Base-by-base conservation (phyloP, 2,888 invertebrate genomes). In the Timema cristinae region DNA sequence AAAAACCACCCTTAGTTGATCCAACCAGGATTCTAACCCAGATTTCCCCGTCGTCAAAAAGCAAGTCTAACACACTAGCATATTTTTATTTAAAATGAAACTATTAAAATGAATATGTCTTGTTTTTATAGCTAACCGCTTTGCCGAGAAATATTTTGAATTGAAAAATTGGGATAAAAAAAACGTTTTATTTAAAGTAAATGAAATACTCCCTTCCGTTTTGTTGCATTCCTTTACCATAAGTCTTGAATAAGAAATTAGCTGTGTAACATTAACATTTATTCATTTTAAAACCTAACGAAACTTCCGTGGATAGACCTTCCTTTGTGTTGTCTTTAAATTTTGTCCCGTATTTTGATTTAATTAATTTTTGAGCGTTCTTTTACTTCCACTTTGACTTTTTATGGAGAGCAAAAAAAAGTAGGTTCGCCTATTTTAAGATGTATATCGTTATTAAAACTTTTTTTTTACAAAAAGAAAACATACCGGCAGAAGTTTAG, bases 381-480 rank as follows among this genome's bases (percentile, higher is more conserved):
- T 13, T 32, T 63, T 63, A 11, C 48, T 32, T 63, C 48, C 48
- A 63, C 63, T 63, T 63, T 63, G 63, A 63, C 63, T 63, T 63
- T 63, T 13, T 48, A 47, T 13, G 63, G 63, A 48, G 8, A 63
- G 48, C 16, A 59, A 63, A 59, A 63, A 63, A 13, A 63, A 63
- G 48, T 63, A 48, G 63, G 47, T 63, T 48, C 11, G 32, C 63
- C 63, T 63, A 48, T 63, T 63, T 63, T 63, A 32, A 63, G 63
- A 63, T 48, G 63, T 63, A 32, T 63, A 63, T 63, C 63, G 63
- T 63, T 63, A 63, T 63, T 63, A 63, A 63, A 63, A 63, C 63
- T 63, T 63, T 48, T 63, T 63, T 32, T 63, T 2, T 32, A 32
- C n/a, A 32, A 32, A 32, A 32, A 32, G 63, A 63, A 63, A 63